Evolutionary conservation across 1,140 invertebrate species (phyloP).

Genomic region (Neuroterus valhalla): DNA sequence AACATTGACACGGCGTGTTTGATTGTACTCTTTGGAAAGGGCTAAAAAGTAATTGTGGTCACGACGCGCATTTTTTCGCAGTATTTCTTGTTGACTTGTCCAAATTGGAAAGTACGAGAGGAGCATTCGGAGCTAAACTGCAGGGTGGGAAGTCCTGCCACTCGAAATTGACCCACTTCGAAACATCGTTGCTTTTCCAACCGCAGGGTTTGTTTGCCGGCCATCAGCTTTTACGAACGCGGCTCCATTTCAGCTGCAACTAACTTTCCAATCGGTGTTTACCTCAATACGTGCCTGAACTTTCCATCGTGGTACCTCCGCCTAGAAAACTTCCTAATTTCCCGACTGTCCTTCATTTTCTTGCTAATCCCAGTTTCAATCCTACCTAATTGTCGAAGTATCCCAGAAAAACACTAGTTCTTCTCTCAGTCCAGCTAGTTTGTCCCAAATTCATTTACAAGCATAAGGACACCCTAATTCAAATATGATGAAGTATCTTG

Average conservation of each 20-base stretch:
- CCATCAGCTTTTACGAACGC: constrained; percentile 59
- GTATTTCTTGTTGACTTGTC: constrained; percentile 36
- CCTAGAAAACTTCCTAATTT: constrained; percentile 37
- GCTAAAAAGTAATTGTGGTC: constrained; percentile 6
- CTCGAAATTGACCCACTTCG: constrained; percentile 56
- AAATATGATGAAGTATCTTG: too few relatives aligned
- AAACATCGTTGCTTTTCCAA: constrained; percentile 49
- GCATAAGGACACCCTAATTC: too few relatives aligned
- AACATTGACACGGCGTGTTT: not conserved
- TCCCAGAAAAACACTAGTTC: not conserved
- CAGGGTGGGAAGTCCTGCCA: constrained; percentile 33
- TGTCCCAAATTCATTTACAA: not conserved
- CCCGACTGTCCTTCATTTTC: constrained; percentile 12
- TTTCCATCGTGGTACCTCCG: constrained; percentile 39
- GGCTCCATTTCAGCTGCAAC: constrained; percentile 60
- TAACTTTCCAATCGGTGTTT: constrained; percentile 67
- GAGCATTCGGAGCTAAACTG: constrained; percentile 32
- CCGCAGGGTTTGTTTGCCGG: constrained; percentile 57
- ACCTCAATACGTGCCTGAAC: constrained; percentile 59
- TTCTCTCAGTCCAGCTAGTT: not conserved
- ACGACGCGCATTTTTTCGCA: constrained; percentile 22
- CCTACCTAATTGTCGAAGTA: not conserved
- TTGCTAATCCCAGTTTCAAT: constrained; percentile 10
- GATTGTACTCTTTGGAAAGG: constrained; percentile 1
- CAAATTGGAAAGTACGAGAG: constrained; percentile 44